Evolutionary conservation across 2,113 vertebrate genomes (phyloP), one percentile per base, ranked within the genome.

Genomic region (Calypte anna): DNA sequence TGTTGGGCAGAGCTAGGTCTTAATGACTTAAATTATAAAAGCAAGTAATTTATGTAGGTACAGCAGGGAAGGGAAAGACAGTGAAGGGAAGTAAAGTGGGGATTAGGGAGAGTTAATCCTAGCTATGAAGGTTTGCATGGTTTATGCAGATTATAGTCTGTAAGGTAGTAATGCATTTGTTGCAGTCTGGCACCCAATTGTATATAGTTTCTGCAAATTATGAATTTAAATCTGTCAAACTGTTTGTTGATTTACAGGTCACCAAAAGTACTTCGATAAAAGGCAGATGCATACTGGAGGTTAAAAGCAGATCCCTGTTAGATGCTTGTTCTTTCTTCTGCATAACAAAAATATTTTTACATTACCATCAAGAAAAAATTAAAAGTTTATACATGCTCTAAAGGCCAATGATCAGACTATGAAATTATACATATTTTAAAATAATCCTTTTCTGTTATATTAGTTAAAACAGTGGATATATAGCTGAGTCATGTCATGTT

Each of bases 51-150:
- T 92, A 50, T 72, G 62, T 58, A 68, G 77, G 6, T 90, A 79
- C 48, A 90, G 72, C 64, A 88, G 72, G 51, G 68, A 90, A 88
- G 2, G 1, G 72, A 90, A 90, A 90, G 40, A 62, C 13, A 0
- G 43, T 28, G 4, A 46, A 73, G 55, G 85, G 78, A 80, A 81
- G n/a, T 61, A 89, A 85, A 88, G 78, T 90, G 57, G 48, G 81
- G 91, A 96, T 95, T 94, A 97, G 36, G 63, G 80, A 86, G 33
- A 74, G 51, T 82, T 96, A 94, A 96, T 93, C 91, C 90, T 78
- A 81, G 85, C 79, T 93, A 63, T 55, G 82, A 83, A 95, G 72
- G 72, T 76, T 97, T 93, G 75, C 80, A 70, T 91, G 84, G 78
- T 87, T 95, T 95, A 89, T 83, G 64, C 83, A 91, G 94, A 94